A percentile compares a stretch with the other conserved stretches of the same genome.
phyloP scores from a whole-genome alignment of 2,113 vertebrate species.

The Myotis yumanensis region DNA sequence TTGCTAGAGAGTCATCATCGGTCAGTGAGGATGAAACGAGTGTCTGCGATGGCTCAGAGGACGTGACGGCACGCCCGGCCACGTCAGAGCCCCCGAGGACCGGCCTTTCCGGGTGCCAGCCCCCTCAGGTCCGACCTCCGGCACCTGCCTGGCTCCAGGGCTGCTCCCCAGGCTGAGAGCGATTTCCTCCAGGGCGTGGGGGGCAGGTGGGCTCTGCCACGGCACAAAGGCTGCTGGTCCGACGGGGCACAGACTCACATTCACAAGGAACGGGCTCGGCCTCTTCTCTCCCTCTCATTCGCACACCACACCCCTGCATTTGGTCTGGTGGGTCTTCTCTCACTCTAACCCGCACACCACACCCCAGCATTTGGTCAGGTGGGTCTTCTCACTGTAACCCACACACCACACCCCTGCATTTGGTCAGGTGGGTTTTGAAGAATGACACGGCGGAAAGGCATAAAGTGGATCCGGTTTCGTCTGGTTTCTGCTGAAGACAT shows the following conservation, averaged over 20 bases:
- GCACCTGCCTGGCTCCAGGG: neutral
- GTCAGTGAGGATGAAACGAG: neutral
- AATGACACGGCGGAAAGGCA: neutral
- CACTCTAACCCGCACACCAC: no score
- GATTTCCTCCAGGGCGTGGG: neutral
- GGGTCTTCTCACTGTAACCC: no score
- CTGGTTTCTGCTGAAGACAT: constrained; percentile 23
- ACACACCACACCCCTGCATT: neutral
- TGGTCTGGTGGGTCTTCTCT: no score
- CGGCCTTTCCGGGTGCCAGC: neutral
- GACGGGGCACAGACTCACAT: neutral
- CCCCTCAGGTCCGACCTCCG: neutral
- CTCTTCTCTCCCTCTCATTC: no score
- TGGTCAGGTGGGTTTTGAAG: neutral
- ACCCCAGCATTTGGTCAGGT: neutral
- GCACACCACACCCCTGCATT: neutral
- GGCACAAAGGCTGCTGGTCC: neutral
- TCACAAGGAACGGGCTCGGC: neutral
- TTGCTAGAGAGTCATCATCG: neutral
- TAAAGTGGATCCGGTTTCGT: neutral
- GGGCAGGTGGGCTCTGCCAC: neutral
- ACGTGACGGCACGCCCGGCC: neutral
- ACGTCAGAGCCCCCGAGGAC: neutral
- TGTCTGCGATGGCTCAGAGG: neutral
- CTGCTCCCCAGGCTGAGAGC: neutral